A percentile compares a stretch with the other conserved stretches of the same genome.
Conservation (phyloP, 2,113 vertebrate genomes). For the Hassar affinis region DNA sequence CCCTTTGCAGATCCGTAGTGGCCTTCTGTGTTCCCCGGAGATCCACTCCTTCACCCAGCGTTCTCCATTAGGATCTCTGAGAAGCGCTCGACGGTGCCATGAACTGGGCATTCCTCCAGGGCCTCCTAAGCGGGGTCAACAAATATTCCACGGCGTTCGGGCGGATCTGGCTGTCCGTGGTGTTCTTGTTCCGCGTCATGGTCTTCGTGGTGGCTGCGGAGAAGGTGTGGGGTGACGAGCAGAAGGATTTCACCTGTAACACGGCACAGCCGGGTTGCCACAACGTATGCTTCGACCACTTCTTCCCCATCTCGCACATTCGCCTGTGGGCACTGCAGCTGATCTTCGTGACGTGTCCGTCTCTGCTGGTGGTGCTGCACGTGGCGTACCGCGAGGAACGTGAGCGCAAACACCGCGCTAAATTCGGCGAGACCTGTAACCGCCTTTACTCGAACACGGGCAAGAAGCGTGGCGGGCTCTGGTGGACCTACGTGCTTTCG, state of each 20-base stretch:
- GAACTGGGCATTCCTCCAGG: conserved; percentile 90
- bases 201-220: conserved; percentile 91
- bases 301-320: conserved; percentile 91
- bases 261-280: conserved; percentile 88
- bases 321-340: conserved; percentile 97
- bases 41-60: not conserved
- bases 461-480: conserved; percentile 90
- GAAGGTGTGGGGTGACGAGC: conserved; percentile 90
- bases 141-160: conserved; percentile 93
- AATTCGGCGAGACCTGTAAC: conserved; percentile 57
- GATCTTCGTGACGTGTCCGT: conserved; percentile 95
- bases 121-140: conserved; percentile 87
- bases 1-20: not conserved
- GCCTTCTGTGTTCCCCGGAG: not conserved
- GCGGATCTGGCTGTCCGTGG: conserved; percentile 89
- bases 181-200: conserved; percentile 92
- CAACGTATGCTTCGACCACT: conserved; percentile 90
- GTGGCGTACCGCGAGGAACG: conserved; percentile 87
- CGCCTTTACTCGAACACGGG: conserved; percentile 75
- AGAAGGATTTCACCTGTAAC: conserved; percentile 93
- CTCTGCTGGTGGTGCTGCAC: conserved; percentile 90
- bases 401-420: conserved; percentile 68
- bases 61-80: not conserved
- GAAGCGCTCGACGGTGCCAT: conserved; percentile 66
- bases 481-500: conserved; percentile 94